A percentile compares a stretch with the other conserved stretches of the same genome.
Conservation (phyloP, 2,888 invertebrate genomes). For the Strigamia crassipes region DNA sequence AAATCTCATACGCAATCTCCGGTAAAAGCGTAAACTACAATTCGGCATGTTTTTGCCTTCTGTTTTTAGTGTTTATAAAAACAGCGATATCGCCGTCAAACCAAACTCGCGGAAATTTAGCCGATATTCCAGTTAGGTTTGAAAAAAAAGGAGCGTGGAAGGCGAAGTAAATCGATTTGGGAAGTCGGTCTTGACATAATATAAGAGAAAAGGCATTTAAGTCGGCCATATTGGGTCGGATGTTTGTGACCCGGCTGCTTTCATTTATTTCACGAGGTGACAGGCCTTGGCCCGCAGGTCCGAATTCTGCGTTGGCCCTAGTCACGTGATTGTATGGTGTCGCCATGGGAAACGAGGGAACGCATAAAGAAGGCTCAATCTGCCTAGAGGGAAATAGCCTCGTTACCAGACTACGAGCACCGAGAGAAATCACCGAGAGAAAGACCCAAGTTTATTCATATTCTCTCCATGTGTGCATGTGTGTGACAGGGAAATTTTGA, state of each 20-base stretch:
- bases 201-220: neutral
- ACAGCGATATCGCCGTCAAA: too few species aligned
- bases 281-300: neutral
- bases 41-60: too few species aligned
- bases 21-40: too few species aligned
- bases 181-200: neutral
- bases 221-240: neutral
- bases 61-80: too few species aligned
- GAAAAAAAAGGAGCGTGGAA: too few species aligned
- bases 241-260: neutral
- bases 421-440: slow-evolving; percentile 14
- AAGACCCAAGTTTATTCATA: slow-evolving; percentile 8
- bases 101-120: too few species aligned
- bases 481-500: slow-evolving; percentile 20
- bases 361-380: slow-evolving; percentile 34
- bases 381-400: slow-evolving; percentile 26
- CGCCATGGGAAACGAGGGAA: slow-evolving; percentile 18
- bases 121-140: too few species aligned
- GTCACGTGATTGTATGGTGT: slow-evolving; percentile 2
- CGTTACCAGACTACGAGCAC: slow-evolving; percentile 22
- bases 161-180: neutral
- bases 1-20: too few species aligned
- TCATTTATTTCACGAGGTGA: slow-evolving; percentile 12
- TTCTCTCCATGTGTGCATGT: neutral
- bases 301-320: neutral